Base-by-base conservation (phyloP, 2,113 vertebrate species). In the Coryphaenoides rupestris region DNA sequence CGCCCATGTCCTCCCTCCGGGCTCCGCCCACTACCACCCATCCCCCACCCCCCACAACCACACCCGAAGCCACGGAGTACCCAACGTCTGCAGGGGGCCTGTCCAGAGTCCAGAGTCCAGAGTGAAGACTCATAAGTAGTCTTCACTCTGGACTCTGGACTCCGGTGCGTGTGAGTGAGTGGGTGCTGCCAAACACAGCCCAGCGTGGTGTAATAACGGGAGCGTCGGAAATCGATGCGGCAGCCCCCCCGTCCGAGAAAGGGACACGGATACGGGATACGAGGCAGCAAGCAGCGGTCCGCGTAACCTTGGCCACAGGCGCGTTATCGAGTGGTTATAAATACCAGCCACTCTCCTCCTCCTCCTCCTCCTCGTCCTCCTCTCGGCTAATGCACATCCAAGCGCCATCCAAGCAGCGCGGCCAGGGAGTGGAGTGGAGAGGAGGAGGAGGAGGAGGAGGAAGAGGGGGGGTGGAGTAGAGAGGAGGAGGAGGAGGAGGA, bases 351-450 rank as follows among this genome's bases (percentile, higher is more conserved):
- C 12, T 62, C 64, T 66, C 69, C 62, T n/a, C n/a, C n/a, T n/a
- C n/a, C n/a, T n/a, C n/a, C n/a, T n/a, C n/a, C n/a, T n/a, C n/a
- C n/a, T n/a, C n/a, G n/a, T n/a, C n/a, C n/a, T n/a, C n/a, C n/a
- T n/a, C n/a, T n/a, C 56, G 68, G 10, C 74, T 81, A 82, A 85
- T 78, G 83, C 76, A 76, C 76, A 55, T 70, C 65, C 46, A 60
- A 75, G 74, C 79, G 70, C 13, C 13, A n/a, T n/a, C n/a, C n/a
- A n/a, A n/a, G n/a, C n/a, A 5, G 40, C 9, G 47, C 16, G 47
- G 47, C 15, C 47, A 6, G 47, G 10, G 47, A n/a, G 47, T 50
- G 47, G 15, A n/a, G 16, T 17, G 16, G 46, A 13, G 17, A 17
- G 47, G 47, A n/a, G 15, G 47, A 17, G 47, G 47, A 4, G 1